Evolutionary conservation across 1,140 invertebrate species (phyloP), one percentile per base, ranked within the genome.

Genomic region (Dendrolimus punctatus): DNA sequence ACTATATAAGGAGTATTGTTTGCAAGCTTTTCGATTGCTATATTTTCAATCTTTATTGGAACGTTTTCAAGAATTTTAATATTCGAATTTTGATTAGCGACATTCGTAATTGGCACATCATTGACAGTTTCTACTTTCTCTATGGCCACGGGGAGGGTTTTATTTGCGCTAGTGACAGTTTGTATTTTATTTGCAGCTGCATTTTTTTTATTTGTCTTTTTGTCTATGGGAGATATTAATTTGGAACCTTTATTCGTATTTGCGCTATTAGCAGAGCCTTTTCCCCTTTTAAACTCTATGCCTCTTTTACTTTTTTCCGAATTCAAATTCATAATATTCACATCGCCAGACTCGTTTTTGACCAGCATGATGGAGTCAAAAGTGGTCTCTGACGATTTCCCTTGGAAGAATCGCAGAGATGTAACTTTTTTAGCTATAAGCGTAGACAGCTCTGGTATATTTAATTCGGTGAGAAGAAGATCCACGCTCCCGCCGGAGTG

Each of bases 401-500:
- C 56, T 8, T 62, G 54, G 6, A 60, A 54, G 38, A 58, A 70
- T 7, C 69, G 71, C 0, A 59, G 8, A 0, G 58, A 50, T 2
- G 68, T 62, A 2, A 80, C 6, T 50, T 73, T 75, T 41, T 75
- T 80, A 2, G 71, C 73, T 37, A 85, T 63, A 0, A 80, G 36
- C 51, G 71, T 58, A 0, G 75, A 74, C 6, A 83, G 23, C 0
- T 71, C 60, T 2, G 42, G 38, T 0, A 64, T 62, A 41, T 66
- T 68, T 45, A 62, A 68, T n/a, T 85, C 81, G 1, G 64, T 55
- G 0, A 81, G 51, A 1, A 85, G 48, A 0, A 51, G 49, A 9
- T 73, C 73, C 0, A 79, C 72, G 40, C 49, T 71, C 10, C 51
- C 53, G 0, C 75, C 76, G 0, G 64, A 69, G 7, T 65, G 52